phyloP scores from a whole-genome alignment of 2,888 invertebrate genomes.

The Napeogenes inachia region DNA sequence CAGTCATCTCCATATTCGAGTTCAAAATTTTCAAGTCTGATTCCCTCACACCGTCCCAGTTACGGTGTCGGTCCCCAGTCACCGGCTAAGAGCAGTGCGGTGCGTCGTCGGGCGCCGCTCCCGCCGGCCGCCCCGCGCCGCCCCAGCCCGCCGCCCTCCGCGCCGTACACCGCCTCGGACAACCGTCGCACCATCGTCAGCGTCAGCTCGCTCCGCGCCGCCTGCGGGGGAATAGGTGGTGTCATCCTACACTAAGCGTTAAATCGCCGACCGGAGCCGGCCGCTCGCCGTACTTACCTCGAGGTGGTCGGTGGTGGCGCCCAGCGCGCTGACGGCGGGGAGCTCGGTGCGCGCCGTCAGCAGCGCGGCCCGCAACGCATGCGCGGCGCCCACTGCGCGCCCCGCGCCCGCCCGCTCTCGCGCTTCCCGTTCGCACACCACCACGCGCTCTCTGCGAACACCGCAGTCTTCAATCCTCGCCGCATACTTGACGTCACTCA shows the following conservation, averaged over 20 bases:
- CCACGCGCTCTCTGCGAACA: constrained; percentile 55
- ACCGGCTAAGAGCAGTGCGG: constrained; percentile 61
- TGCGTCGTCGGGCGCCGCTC: constrained; percentile 55
- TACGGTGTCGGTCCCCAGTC: no score
- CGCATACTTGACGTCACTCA: no score
- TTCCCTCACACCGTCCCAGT: no score
- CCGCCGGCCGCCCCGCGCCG: constrained; percentile 51
- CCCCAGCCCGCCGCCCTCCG: constrained; percentile 49
- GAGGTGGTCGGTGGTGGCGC: constrained; percentile 86
- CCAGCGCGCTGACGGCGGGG: constrained; percentile 89
- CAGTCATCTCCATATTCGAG: no score
- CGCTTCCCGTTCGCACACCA: constrained; percentile 57
- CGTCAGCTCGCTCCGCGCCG: constrained; percentile 56
- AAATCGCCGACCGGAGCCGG: not conserved
- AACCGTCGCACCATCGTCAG: constrained; percentile 55
- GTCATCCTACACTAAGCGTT: not conserved
- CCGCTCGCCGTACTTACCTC: constrained; percentile 61
- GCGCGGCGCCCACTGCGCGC: constrained; percentile 91
- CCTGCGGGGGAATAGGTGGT: constrained; percentile 34
- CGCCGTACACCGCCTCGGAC: constrained; percentile 61
- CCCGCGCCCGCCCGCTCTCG: constrained; percentile 69
- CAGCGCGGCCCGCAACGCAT: constrained; percentile 78
- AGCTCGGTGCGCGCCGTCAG: constrained; percentile 86
- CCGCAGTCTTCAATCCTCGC: no score
- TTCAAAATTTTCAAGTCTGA: no score